Conservation (phyloP, 2,113 vertebrate species). For the Periophthalmus modestus region DNA sequence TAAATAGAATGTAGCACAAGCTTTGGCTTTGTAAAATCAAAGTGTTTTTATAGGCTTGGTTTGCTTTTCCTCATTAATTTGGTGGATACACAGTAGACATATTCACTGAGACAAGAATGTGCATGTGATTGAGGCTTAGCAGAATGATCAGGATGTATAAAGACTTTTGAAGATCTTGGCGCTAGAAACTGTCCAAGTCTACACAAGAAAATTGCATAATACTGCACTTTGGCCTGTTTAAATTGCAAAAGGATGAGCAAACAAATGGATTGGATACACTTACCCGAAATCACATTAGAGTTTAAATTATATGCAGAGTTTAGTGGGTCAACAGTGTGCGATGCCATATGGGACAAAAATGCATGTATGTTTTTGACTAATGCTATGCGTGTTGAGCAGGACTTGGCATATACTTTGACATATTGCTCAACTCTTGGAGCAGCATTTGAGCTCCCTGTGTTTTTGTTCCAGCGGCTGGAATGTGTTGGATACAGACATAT, state of each 20-base stretch:
- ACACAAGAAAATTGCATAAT: neutral
- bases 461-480: slow-evolving; percentile 24
- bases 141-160: neutral
- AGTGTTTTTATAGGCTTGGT: neutral
- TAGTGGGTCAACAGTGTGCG: neutral
- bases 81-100: neutral
- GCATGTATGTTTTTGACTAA: neutral
- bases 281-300: neutral
- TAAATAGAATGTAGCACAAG: slow-evolving; percentile 8
- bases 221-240: neutral
- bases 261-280: neutral
- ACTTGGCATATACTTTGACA: slow-evolving; percentile 1
- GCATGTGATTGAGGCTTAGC: neutral
- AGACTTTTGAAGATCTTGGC: neutral
- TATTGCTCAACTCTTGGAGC: neutral
- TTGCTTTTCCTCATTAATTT: neutral
- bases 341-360: neutral
- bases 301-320: neutral
- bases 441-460: slow-evolving; percentile 2
- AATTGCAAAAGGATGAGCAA: neutral
- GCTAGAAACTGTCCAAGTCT: neutral
- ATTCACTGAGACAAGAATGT: slow-evolving; percentile 3
- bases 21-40: neutral
- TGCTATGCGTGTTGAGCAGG: neutral
- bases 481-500: slow-evolving; percentile 19